Conservation (phyloP, 2,113 vertebrate genomes). For the Strix aluco region DNA sequence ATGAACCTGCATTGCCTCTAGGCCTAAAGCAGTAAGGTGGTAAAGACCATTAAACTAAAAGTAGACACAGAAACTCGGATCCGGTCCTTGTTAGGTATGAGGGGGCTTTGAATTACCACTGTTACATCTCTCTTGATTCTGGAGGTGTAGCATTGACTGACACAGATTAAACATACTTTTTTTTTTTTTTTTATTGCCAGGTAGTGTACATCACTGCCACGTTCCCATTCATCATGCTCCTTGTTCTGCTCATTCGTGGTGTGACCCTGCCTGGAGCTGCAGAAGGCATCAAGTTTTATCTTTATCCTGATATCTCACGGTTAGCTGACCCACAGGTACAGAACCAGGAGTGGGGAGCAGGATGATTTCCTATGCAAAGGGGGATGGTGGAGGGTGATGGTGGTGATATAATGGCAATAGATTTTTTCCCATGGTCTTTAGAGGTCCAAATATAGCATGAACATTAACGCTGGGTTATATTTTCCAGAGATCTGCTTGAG, state of each 20-base stretch:
- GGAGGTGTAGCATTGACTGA: not conserved
- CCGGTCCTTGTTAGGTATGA: not conserved
- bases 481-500: conserved; percentile 43
- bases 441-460: not conserved
- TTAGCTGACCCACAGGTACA: conserved; percentile 92
- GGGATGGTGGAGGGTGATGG: not conserved
- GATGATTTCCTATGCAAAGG: not conserved
- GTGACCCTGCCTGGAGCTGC: conserved; percentile 95
- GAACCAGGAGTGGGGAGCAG: not conserved
- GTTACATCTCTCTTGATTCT: not conserved
- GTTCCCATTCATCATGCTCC: conserved; percentile 96
- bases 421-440: not conserved
- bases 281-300: conserved; percentile 97
- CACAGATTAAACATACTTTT: not conserved
- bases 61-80: not conserved
- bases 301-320: conserved; percentile 92
- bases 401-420: not conserved
- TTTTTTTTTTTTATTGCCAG: conserved; percentile 34
- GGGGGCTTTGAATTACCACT: not conserved
- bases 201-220: conserved; percentile 96
- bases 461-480: conserved; percentile 20
- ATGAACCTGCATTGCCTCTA: not conserved
- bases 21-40: not conserved
- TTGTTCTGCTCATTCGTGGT: conserved; percentile 91
- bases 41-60: not conserved